Conservation (phyloP, 2,797 vertebrate species). For the Rhynchotus rufescens region DNA sequence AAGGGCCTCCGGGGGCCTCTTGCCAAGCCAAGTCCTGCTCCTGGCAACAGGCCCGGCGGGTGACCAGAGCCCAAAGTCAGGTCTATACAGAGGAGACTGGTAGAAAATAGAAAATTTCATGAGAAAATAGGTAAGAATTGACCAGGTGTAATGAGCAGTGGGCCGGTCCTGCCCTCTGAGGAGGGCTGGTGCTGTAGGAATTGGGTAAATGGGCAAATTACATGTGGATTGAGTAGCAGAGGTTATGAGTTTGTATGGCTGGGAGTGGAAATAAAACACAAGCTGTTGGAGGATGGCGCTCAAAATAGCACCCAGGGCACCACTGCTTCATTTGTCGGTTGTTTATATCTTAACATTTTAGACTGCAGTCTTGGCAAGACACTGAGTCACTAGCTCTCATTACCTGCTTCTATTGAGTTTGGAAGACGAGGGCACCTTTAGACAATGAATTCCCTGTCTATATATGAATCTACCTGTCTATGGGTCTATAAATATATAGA, state of each 20-base stretch:
- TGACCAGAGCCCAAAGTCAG: not conserved
- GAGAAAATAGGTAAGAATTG: not conserved
- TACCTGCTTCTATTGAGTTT: not conserved
- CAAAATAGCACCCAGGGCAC: not conserved
- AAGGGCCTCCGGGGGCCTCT: not conserved
- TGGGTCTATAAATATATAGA: not conserved
- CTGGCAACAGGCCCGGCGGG: not conserved
- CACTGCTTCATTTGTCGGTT: not conserved
- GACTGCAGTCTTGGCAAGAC: not conserved
- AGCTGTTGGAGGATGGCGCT: not conserved
- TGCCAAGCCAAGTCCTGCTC: not conserved
- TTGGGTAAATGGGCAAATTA: not conserved
- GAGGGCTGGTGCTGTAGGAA: not conserved
- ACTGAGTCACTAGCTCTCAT: not conserved
- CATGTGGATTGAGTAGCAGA: not conserved
- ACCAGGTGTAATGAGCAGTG: not conserved
- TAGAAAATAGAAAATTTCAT: not conserved
- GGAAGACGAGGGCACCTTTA: not conserved
- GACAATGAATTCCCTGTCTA: not conserved
- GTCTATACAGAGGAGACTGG: not conserved
- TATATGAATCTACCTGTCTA: not conserved
- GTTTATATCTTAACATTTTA: not conserved
- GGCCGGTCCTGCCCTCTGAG: not conserved
- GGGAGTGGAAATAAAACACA: not conserved
- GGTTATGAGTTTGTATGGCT: not conserved